These are phyloP conservation scores for Glomeris marginata DNA, from an alignment of 2,888 invertebrate genomes.

Conservation along the genomic window DNA sequence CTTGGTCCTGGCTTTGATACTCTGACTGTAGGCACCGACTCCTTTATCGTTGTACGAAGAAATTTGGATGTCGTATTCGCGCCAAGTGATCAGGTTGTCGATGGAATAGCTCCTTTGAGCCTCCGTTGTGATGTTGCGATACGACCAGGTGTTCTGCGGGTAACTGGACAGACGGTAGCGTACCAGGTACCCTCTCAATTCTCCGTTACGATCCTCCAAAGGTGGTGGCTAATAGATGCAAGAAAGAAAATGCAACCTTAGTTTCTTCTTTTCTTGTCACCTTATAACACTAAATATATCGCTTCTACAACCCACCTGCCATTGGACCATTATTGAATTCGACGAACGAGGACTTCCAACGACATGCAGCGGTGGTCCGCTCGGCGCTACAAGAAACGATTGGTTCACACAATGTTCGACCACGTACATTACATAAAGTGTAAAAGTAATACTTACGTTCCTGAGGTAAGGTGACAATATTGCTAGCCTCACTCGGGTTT, in stretches of 20 bases:
- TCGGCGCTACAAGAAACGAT: slow-evolving; percentile 55
- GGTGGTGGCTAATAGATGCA: slow-evolving; percentile 69
- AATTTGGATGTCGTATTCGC: slow-evolving; percentile 90
- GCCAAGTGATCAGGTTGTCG: slow-evolving; percentile 90
- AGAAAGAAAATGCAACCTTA: slow-evolving; percentile 13
- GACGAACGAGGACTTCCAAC: slow-evolving; percentile 88
- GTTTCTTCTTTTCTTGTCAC: background rate
- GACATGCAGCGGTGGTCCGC: slow-evolving; percentile 86
- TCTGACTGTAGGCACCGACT: slow-evolving; percentile 78
- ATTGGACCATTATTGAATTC: slow-evolving; percentile 90
- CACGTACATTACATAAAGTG: background rate
- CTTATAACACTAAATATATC: background rate
- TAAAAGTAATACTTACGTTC: slow-evolving; percentile 54
- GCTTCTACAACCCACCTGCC: slow-evolving; percentile 42
- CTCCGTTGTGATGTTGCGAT: slow-evolving; percentile 82
- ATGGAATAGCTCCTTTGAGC: slow-evolving; percentile 80
- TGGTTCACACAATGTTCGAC: background rate
- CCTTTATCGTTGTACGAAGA: slow-evolving; percentile 96
- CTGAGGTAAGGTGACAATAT: slow-evolving; percentile 80
- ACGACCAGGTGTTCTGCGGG: slow-evolving; percentile 72
- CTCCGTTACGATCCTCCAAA: slow-evolving; percentile 88
- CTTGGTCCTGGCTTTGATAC: slow-evolving; percentile 82
- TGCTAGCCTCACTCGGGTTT: slow-evolving; percentile 73
- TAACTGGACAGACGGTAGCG: slow-evolving; percentile 83
- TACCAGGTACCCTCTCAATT: slow-evolving; percentile 83